Conservation (phyloP, 2,797 vertebrate genomes). For the Hafferia zeledoni region DNA sequence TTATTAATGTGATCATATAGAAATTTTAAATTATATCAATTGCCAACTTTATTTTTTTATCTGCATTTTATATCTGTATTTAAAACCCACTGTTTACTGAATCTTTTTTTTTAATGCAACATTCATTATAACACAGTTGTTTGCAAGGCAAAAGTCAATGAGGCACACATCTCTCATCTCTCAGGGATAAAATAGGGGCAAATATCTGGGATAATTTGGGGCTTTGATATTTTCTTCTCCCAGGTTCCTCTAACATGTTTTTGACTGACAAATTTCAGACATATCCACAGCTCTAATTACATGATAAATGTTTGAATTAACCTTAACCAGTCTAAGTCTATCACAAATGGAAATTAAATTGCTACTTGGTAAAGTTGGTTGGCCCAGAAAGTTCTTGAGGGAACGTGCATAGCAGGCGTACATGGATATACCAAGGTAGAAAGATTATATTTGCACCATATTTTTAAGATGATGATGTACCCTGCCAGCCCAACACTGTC, state of each 20-base stretch:
- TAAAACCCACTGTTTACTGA: neutral
- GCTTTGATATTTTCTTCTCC: neutral
- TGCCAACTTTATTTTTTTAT: neutral
- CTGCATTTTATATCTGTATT: neutral
- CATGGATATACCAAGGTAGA: neutral
- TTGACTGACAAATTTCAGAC: neutral
- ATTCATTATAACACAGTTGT: neutral
- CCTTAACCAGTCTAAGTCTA: neutral
- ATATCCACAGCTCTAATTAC: neutral
- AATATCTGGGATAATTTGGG: neutral
- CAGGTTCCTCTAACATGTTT: neutral
- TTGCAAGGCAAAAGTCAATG: neutral
- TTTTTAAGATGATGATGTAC: neutral
- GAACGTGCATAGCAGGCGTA: neutral
- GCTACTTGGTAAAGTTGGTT: neutral
- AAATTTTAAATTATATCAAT: neutral
- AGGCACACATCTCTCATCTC: neutral
- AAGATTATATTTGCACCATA: rapidly evolving
- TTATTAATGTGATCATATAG: neutral
- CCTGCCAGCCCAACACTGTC: neutral
- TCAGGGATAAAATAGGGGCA: neutral
- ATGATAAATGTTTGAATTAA: neutral
- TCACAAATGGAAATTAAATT: neutral
- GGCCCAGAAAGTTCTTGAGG: neutral
- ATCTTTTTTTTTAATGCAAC: neutral